A percentile compares a stretch with the other conserved stretches of the same genome.
phyloP scores from a whole-genome alignment of 2,113 vertebrate species.

The Illadopsis cleaveri region DNA sequence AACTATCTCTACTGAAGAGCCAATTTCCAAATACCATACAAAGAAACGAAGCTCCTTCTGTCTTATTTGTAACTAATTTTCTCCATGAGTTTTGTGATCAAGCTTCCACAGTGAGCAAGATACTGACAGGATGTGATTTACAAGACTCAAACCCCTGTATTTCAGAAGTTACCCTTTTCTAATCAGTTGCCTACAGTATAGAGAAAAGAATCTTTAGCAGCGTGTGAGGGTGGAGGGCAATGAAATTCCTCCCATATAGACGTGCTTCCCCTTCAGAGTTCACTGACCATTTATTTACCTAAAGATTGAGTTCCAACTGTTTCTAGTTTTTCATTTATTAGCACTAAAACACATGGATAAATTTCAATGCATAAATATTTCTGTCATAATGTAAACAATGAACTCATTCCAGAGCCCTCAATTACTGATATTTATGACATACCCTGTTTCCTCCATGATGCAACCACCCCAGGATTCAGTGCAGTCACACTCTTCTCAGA shows the following conservation, averaged over 20 bases:
- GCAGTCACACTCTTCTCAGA: slow-evolving; percentile 90
- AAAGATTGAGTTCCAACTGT: not conserved
- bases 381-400: not conserved
- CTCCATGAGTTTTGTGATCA: not conserved
- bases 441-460: slow-evolving; percentile 97
- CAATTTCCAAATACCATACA: not conserved
- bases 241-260: not conserved
- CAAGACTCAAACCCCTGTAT: not conserved
- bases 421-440: slow-evolving; percentile 32
- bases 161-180: not conserved
- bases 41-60: not conserved
- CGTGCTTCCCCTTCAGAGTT: not conserved
- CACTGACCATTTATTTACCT: not conserved
- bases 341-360: not conserved
- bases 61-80: not conserved
- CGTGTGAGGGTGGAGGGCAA: not conserved
- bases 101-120: not conserved
- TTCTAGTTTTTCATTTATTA: not conserved
- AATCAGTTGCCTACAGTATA: not conserved
- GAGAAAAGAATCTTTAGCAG: not conserved
- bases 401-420: not conserved
- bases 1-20: not conserved
- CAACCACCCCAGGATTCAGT: slow-evolving; percentile 88
- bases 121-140: not conserved
- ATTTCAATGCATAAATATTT: not conserved